Evolutionary conservation across 2,113 vertebrate species (phyloP), one percentile per base, ranked within the genome.

Genomic region (Dunckerocampus dactyliophorus): DNA sequence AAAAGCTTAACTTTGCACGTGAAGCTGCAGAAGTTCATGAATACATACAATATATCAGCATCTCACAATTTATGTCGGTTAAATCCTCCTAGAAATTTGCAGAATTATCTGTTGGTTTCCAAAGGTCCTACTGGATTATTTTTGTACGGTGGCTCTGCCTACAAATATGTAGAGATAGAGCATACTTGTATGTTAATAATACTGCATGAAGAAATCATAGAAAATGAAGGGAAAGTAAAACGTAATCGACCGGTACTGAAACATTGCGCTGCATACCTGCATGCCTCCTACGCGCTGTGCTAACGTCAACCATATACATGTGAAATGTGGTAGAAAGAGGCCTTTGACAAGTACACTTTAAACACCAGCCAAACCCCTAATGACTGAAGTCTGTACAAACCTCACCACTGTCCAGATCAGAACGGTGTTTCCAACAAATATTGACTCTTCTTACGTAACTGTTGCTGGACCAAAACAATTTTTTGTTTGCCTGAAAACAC

Each of bases 401-500:
- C 60, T 50, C 42, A 56, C 62, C 76, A 74, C 62, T 63, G 67
- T 63, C 74, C 66, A 69, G 82, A 81, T 77, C 68, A 84, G 71
- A 86, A 75, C 88, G 75, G 65, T 81, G 67, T 84, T 90, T 87
- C 81, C 51, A 77, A 59, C 81, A 83, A 91, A 91, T 89, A 87
- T 90, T 89, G 76, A 81, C 83, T 66, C 61, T 82, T 72, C 80
- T 90, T 90, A 80, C 75, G 86, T 77, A 87, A 89, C 81, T 67
- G 65, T 59, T 74, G 56, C 62, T 66, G 72, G 77, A 80, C 45
- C 62, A 86, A 89, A 88, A 87, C 78, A 83, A 64, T 77, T 80
- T 88, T 85, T 88, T 77, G 65, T 76, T 82, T 80, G 83, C 14
- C 68, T 66, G 59, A 84, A 85, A 83, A 84, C 75, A 79, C 78